Evolutionary conservation across 2,113 vertebrate species (phyloP).

Genomic region (Seriola dumerili): DNA sequence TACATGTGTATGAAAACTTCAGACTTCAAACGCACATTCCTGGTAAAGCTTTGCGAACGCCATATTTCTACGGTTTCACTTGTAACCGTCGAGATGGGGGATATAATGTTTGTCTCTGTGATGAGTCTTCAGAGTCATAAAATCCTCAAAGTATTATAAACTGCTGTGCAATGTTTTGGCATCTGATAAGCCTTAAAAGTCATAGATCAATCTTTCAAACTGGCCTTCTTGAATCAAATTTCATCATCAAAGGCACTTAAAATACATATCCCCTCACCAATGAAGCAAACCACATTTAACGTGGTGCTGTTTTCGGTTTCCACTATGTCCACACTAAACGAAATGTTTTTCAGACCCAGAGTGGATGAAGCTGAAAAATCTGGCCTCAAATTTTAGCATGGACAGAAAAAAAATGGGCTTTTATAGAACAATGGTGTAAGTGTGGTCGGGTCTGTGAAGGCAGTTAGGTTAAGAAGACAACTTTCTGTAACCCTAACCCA

Average conservation of each 20-base stretch:
- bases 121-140: slow-evolving; percentile 15
- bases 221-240: neutral
- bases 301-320: neutral
- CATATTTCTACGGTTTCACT: neutral
- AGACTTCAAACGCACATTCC: neutral
- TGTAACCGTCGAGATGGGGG: neutral
- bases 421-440: neutral
- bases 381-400: neutral
- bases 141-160: neutral
- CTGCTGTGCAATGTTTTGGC: neutral
- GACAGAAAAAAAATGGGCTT: neutral
- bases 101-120: slow-evolving; percentile 5
- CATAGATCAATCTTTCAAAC: neutral
- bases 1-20: neutral
- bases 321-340: neutral
- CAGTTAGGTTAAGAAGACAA: neutral
- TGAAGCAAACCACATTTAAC: neutral
- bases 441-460: neutral
- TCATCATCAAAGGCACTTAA: neutral
- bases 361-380: neutral
- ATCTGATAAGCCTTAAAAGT: slow-evolving; percentile 1
- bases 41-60: neutral
- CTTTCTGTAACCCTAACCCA: neutral
- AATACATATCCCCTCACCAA: neutral
- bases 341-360: neutral